Conservation (phyloP, 2,113 vertebrate species). For the Aptenodytes patagonicus region DNA sequence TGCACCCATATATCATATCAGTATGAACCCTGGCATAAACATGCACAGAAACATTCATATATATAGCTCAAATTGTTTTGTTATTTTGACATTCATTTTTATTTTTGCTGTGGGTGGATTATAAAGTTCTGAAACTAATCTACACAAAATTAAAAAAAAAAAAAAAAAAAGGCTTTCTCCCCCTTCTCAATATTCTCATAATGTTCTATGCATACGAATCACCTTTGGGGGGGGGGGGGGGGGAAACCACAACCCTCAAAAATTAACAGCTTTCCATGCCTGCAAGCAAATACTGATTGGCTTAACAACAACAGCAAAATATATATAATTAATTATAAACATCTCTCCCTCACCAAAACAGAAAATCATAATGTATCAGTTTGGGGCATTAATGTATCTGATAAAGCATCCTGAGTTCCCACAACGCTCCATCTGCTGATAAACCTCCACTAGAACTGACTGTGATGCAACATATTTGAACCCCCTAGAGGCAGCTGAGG, state of each 20-base stretch:
- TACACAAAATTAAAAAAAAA: background rate
- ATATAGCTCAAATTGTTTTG: background rate
- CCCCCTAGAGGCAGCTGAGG: background rate
- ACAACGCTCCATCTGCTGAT: conserved; percentile 34
- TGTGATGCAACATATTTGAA: conserved; percentile 3
- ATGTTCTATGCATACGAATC: background rate
- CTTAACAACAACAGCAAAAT: background rate
- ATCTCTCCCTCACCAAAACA: background rate
- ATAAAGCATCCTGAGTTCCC: background rate
- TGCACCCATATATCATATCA: background rate
- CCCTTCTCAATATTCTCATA: background rate
- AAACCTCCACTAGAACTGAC: background rate
- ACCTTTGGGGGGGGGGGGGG: background rate
- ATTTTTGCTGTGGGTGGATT: background rate
- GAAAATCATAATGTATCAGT: background rate
- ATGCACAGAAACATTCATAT: background rate
- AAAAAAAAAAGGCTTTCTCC: background rate
- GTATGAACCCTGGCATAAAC: background rate
- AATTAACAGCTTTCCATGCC: background rate
- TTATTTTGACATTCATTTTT: background rate
- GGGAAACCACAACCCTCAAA: background rate
- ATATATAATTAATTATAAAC: background rate
- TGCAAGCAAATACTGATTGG: background rate
- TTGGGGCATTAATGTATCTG: background rate
- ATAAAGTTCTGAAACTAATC: background rate